Conservation (phyloP, 2,797 vertebrate genomes). For the Falco berigora region DNA sequence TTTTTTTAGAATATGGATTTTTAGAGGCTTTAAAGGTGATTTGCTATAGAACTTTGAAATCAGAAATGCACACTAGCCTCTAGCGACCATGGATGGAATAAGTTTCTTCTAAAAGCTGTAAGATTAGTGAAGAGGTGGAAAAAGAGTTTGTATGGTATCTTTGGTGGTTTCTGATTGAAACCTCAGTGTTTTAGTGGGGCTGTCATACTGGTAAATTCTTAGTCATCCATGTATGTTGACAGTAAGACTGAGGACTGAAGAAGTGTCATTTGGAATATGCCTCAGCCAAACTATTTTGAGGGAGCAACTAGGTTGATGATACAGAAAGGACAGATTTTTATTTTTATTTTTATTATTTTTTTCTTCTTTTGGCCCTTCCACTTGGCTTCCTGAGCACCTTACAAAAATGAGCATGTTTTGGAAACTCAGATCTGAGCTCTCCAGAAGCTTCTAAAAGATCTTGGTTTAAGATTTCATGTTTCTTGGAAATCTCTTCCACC, state of each 20-base stretch:
- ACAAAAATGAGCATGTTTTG: not conserved
- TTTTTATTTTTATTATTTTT: not conserved
- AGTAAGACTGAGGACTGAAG: not conserved
- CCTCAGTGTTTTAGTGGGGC: not conserved
- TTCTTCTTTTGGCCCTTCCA: not conserved
- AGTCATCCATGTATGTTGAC: not conserved
- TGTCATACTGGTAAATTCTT: not conserved
- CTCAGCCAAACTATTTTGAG: not conserved
- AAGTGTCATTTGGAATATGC: not conserved
- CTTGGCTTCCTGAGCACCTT: not conserved
- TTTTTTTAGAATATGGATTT: not conserved
- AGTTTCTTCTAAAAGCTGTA: not conserved
- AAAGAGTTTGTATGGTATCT: not conserved
- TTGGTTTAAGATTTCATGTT: not conserved
- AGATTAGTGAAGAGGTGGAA: not conserved
- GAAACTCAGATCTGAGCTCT: not conserved
- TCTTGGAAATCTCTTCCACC: not conserved
- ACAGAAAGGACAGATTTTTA: not conserved
- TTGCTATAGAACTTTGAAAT: constrained; percentile 9
- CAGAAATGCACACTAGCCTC: not conserved
- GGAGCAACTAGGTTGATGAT: not conserved
- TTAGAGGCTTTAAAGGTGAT: constrained; percentile 25
- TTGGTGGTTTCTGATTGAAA: not conserved
- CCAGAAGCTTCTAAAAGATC: not conserved
- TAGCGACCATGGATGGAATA: not conserved